Evolutionary conservation across 2,888 invertebrate genomes (phyloP).

Genomic region (Beris morrisii): DNA sequence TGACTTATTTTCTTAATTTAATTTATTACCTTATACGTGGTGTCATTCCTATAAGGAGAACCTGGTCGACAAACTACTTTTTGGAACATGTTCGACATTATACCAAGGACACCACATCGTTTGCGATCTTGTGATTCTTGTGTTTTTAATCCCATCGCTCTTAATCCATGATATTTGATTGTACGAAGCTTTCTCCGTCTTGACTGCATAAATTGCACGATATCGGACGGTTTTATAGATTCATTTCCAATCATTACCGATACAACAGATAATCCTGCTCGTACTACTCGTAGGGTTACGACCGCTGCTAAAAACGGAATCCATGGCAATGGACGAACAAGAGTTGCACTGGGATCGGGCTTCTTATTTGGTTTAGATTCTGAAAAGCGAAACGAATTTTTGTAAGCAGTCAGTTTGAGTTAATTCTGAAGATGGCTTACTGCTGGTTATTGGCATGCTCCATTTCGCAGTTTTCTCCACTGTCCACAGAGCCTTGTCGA

Average conservation of each 20-base stretch:
- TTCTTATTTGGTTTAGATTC: background rate
- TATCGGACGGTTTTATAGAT: slow-evolving; percentile 45
- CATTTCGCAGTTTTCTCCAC: slow-evolving; percentile 54
- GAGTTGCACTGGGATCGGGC: slow-evolving; percentile 3
- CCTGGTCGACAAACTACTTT: slow-evolving; percentile 48
- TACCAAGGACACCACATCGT: slow-evolving; percentile 40
- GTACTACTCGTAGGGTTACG: slow-evolving; percentile 46
- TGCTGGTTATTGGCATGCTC: slow-evolving; percentile 49
- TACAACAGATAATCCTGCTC: slow-evolving; percentile 47
- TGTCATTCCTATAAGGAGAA: slow-evolving; percentile 38
- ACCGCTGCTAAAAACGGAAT: slow-evolving; percentile 49
- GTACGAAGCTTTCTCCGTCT: slow-evolving; percentile 50
- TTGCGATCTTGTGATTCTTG: slow-evolving; percentile 34
- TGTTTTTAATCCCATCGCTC: slow-evolving; percentile 44
- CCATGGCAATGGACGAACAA: slow-evolving; percentile 51
- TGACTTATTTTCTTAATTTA: no score
- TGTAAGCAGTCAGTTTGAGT: no score
- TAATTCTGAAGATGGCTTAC: slow-evolving; percentile 40
- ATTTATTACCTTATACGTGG: background rate
- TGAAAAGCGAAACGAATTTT: no score
- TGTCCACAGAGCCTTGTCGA: slow-evolving; percentile 47
- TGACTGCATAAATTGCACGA: slow-evolving; percentile 51
- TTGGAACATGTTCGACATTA: slow-evolving; percentile 44
- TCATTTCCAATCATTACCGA: slow-evolving; percentile 48
- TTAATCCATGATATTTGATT: slow-evolving; percentile 48